Evolutionary conservation across 2,888 invertebrate species (phyloP), one percentile per base, ranked within the genome.

Genomic region (Neoaliturus tenellus): DNA sequence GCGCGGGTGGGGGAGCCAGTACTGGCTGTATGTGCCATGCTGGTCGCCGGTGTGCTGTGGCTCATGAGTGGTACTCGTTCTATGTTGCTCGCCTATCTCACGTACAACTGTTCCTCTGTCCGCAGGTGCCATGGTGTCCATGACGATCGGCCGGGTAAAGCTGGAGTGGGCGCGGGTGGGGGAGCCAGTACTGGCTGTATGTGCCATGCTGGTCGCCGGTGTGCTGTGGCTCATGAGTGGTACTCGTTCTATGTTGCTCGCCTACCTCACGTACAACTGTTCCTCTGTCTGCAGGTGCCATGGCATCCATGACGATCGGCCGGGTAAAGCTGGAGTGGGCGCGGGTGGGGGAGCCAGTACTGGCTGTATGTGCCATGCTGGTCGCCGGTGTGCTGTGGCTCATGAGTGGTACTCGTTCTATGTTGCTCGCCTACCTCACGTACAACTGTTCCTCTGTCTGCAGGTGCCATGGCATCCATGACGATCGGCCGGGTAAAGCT

Each of bases 231-330:
- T 39, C 39, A 39, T 39, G 39, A 8, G 12, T 39, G 91, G 90
- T 88, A 91, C 93, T 0, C 88, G 91, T 0, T 92, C 93, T 86
- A 92, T 97, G 78, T 93, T 94, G 90, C 91, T 95, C 14, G 94
- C 96, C 12, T 98, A 98, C 90, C 91, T 91, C 0, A 94, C 94
- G 0, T 98, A 97, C 88, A 92, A 97, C 14, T 88, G 94, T 4
- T 95, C 95, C 91, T 95, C 96, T 23, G 93, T 94, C 41, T n/a
- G 41, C 28, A 86, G 86, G 86, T 41, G 87, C 87, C 31, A 28
- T 75, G 23, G 85, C 85, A 28, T 85, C 87, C 17, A 86, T 85
- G 58, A 44, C 80, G 17, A 84, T 86, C 10, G 84, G 85, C 20
- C 73, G 83, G 17, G 25, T 86, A 2, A 17, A 81, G 25, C 55